Evolutionary conservation across 2,113 vertebrate genomes (phyloP), one percentile per base, ranked within the genome.

Genomic region (Onychorhynchus coronatus): DNA sequence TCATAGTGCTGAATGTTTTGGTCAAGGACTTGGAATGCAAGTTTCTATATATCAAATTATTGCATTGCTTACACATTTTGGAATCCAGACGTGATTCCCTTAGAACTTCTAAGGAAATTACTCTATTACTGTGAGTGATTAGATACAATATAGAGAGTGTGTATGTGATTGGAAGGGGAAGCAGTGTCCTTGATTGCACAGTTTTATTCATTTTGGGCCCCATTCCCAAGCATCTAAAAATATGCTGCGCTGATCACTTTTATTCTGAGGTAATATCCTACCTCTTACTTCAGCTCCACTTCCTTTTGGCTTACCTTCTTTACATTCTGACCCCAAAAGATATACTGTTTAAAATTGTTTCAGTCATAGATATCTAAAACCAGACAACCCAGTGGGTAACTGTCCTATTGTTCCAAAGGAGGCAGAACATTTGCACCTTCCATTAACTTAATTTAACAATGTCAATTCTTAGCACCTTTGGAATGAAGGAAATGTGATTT

Each of bases 221-320:
- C 68, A 93, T 96, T 97, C 92, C 88, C 79, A 96, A 95, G 95
- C 58, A 82, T 96, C 95, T 97, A 97, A 96, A 97, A 96, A 97
- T 96, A 96, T 18, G 70, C 61, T 78, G 61, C 75, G 25, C 84
- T 75, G 68, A 84, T 94, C 65, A 22, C 62, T 91, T 96, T 95
- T 85, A 91, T 96, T 97, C 92, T 89, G 76, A 96, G 53, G 73
- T 84, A 91, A 92, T 93, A 96, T 97, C 85, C 92, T 96, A 96
- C 93, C 44, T 93, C 88, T 95, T 96, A 93, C 96, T 96, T 96
- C 95, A 95, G 88, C 70, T 1, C 62, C 33, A 81, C 74, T 97
- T 96, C 92, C 95, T 92, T 93, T 93, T 89, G 83, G 72, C 88
- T 94, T 88, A 95, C 92, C 76, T 91, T 91, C 65, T 94, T 93